A percentile compares a stretch with the other conserved stretches of the same genome.
phyloP scores from a whole-genome alignment of 2,113 vertebrate species.

The Ascaphus truei region DNA sequence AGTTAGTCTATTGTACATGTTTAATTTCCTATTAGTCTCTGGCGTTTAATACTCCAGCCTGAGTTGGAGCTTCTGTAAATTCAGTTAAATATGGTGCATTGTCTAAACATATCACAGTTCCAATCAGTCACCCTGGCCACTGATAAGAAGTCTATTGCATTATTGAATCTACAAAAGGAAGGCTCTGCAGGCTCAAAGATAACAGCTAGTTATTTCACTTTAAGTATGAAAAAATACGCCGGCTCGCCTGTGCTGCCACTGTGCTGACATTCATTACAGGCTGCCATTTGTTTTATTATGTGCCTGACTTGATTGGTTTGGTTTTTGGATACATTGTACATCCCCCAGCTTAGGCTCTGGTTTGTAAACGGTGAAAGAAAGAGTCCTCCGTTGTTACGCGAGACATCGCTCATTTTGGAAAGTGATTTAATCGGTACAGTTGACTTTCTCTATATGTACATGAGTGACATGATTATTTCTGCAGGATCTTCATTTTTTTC shows the following conservation, averaged over 20 bases:
- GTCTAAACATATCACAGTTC: conserved; percentile 83
- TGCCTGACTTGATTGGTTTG: conserved; percentile 49
- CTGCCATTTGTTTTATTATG: conserved; percentile 58
- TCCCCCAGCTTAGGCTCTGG: no score
- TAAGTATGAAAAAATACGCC: conserved; percentile 59
- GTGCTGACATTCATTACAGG: conserved; percentile 69
- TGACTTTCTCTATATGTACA: no score
- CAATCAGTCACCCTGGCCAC: conserved; percentile 78
- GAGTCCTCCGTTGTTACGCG: no score
- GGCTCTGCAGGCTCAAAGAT: conserved; percentile 78
- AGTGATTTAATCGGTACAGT: no score
- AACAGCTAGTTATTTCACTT: conserved; percentile 81
- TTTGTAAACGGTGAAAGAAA: no score
- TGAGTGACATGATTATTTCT: no score
- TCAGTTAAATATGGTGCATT: conserved; percentile 86
- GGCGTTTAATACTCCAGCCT: conserved; percentile 65
- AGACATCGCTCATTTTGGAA: no score
- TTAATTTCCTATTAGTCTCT: conserved; percentile 84
- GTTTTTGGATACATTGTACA: conserved; percentile 48
- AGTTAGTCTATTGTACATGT: conserved; percentile 80
- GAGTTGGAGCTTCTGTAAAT: conserved; percentile 78
- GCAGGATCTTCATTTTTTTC: no score
- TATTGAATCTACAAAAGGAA: conserved; percentile 87
- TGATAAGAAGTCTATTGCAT: conserved; percentile 83
- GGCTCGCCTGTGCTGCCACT: conserved; percentile 49